These are phyloP conservation scores for Etheostoma cragini DNA, from an alignment of 2,113 vertebrate genomes.

Conservation along the genomic window DNA sequence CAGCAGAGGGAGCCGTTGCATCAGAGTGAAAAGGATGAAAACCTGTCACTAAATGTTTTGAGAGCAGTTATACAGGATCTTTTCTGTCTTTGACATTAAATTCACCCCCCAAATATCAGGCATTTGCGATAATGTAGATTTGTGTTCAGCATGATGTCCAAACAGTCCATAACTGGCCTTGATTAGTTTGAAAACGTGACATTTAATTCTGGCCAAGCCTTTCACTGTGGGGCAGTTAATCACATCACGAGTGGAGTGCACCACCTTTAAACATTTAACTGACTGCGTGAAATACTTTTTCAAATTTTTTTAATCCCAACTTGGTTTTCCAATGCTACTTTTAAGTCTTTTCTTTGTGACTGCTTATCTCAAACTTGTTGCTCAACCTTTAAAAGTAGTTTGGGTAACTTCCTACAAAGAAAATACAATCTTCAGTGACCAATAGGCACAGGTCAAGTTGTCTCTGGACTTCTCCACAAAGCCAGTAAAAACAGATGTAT, in stretches of 20 bases:
- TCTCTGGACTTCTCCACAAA: conserved; percentile 14
- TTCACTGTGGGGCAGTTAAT: not conserved
- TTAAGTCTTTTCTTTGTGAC: not conserved
- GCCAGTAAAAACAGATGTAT: not conserved
- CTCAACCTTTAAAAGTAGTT: not conserved
- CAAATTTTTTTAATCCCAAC: not conserved
- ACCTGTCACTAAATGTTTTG: conserved; percentile 23
- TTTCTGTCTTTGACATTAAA: not conserved
- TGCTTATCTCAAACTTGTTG: conserved; percentile 5
- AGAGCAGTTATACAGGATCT: conserved; percentile 24
- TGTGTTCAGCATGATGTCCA: not conserved
- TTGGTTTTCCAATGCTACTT: not conserved
- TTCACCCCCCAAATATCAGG: not conserved
- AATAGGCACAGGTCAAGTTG: conserved; percentile 20
- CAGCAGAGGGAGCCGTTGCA: conserved; percentile 81
- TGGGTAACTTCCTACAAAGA: not conserved
- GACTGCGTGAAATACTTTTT: not conserved
- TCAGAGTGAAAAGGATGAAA: conserved; percentile 38
- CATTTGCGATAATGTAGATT: not conserved
- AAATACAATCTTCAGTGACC: not conserved
- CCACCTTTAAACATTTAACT: not conserved
- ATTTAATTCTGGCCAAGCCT: not conserved
- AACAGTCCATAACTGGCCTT: not conserved
- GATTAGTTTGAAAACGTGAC: not conserved
- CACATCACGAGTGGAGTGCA: not conserved